Base-by-base conservation (phyloP, 2,797 vertebrate genomes). In the Pyrrhura leucotis region DNA sequence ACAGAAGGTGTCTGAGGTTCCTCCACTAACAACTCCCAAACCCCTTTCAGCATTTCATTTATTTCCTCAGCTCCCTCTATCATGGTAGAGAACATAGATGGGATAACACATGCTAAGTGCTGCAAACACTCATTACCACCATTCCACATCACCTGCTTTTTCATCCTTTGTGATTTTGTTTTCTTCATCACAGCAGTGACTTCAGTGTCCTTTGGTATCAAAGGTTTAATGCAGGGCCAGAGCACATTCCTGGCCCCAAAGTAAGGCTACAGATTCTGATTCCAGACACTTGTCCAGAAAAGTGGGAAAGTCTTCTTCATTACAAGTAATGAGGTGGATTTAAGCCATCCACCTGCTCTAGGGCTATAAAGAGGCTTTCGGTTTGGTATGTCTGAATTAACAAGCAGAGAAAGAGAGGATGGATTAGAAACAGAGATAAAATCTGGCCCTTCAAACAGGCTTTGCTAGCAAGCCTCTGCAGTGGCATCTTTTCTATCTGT, bases 301-400 rank as follows among this genome's bases (percentile, higher is more conserved):
- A 95, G 59, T 79, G 59, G 51, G 77, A 83, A 91, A 92, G 12
- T 56, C 78, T 44, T 37, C 89, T 54, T 96, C 79, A 87, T 94
- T 95, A 84, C 78, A 80, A 91, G 66, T 79, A 97, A 95, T 39
- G 74, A 93, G 62, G 45, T 91, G 58, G 73, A 88, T 93, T 96
- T 93, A 83, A 91, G 66, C 81, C 66, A 89, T 48, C 42, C 95
- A 95, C 89, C 90, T 94, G 88, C 74, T 93, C 81, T 69, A 25
- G 15, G 83, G 75, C 66, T 84, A 65, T 77, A 90, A 93, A 92
- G 47, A n/a, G 72, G n/a, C 7, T 85, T 95, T 79, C 17, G 6
- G 42, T 31, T 69, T 69, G 65, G 48, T 89, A 71, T 93, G 94
- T 96, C 81, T 95, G 71, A 90, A 90, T 88, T 91, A 95, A 89